A percentile compares a stretch with the other conserved stretches of the same genome.
These are phyloP conservation scores for Pachyuromys duprasi DNA, from an alignment of 2,797 vertebrate species.

Conservation along the genomic window DNA sequence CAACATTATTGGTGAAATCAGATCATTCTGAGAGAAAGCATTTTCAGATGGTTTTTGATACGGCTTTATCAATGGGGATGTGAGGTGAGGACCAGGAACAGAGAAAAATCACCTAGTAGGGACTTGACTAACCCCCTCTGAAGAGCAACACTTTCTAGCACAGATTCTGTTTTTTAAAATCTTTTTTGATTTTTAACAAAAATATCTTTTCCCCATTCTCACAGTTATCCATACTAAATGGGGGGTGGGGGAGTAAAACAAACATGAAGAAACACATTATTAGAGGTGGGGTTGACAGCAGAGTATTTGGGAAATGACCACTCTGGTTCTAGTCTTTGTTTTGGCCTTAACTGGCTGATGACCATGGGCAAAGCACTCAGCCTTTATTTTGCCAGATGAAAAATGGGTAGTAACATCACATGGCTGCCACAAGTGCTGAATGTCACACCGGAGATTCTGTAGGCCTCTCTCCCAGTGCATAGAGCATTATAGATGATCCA, in stretches of 20 bases:
- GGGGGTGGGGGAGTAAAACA: background rate
- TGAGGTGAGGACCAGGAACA: background rate
- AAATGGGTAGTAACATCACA: background rate
- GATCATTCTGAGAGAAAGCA: conserved; percentile 56
- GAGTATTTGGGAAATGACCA: background rate
- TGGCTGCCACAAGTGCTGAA: background rate
- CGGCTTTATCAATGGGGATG: conserved; percentile 4
- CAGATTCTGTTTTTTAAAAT: background rate
- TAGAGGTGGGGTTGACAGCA: background rate
- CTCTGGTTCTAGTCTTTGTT: background rate
- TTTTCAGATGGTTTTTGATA: conserved; percentile 65
- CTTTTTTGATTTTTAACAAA: background rate
- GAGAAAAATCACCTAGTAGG: background rate
- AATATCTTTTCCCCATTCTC: background rate
- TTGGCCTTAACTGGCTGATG: background rate
- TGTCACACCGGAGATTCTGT: background rate
- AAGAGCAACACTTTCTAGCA: background rate
- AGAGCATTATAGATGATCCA: background rate
- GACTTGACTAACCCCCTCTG: background rate
- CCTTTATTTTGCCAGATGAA: background rate
- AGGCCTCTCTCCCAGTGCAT: background rate
- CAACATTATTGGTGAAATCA: conserved; percentile 71
- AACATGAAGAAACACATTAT: background rate
- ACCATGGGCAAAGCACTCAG: conserved; percentile 5
- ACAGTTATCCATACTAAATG: background rate